Conservation (phyloP, 1,140 invertebrate species). For the Zaprionus ornatus region DNA sequence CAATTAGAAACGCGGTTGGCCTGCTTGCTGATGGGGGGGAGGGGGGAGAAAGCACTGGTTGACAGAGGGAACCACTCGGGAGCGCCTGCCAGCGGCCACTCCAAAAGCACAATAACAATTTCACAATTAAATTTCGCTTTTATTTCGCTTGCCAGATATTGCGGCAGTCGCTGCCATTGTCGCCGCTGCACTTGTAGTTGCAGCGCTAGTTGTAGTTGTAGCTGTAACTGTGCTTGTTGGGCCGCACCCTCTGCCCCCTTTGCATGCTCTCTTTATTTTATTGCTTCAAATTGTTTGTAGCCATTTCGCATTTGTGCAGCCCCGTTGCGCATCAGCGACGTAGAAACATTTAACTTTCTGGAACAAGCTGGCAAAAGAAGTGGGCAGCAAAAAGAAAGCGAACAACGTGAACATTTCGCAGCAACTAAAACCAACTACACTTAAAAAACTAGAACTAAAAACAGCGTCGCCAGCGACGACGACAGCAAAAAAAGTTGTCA, state of each 20-base stretch:
- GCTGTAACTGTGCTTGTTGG: conserved; percentile 30
- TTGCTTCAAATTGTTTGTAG: conserved; percentile 81
- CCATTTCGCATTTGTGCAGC: conserved; percentile 81
- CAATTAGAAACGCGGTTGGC: conserved; percentile 55
- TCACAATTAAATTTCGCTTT: conserved; percentile 80
- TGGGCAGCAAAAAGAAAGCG: conserved; percentile 5
- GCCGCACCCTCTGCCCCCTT: conserved; percentile 5
- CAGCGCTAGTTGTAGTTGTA: conserved; percentile 23
- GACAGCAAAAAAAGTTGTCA: conserved; percentile 76
- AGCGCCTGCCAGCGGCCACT: conserved; percentile 23
- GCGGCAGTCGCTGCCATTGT: conserved; percentile 42
- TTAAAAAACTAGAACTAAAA: conserved; percentile 74
- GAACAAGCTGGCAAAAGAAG: conserved; percentile 57
- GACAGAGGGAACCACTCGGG: conserved; percentile 24
- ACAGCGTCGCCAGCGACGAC: conserved; percentile 46
- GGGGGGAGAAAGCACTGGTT: conserved; percentile 4
- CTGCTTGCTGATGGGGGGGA: background rate
- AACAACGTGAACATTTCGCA: conserved; percentile 52
- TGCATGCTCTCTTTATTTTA: conserved; percentile 76
- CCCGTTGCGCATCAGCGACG: conserved; percentile 68
- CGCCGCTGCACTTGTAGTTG: conserved; percentile 31
- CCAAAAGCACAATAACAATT: conserved; percentile 70
- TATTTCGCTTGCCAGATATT: conserved; percentile 67
- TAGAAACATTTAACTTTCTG: conserved; percentile 80
- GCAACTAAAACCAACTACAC: conserved; percentile 72